Conservation (phyloP, 2,113 vertebrate genomes). For the Mobula hypostoma region DNA sequence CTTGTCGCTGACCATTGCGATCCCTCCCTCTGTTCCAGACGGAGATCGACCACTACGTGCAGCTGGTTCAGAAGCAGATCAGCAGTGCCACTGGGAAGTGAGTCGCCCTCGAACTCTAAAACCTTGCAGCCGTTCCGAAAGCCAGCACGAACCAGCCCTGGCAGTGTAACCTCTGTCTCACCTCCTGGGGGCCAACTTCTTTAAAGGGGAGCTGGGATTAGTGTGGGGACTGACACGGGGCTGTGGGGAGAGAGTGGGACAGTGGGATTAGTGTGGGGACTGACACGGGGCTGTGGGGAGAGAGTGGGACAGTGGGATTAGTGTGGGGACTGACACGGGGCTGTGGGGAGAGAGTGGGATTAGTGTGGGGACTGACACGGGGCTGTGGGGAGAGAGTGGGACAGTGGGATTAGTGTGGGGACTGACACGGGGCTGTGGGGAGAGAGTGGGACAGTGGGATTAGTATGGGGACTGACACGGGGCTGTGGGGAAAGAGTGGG, state of each 20-base stretch:
- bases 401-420: too few species aligned
- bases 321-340: too few species aligned
- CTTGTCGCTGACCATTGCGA: too few species aligned
- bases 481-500: too few species aligned
- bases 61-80: constrained; percentile 65
- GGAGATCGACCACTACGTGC: constrained; percentile 81
- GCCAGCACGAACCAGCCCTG: neutral
- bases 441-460: too few species aligned
- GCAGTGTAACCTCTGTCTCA: neutral
- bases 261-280: neutral
- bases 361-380: neutral
- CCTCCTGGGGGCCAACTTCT: neutral
- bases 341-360: neutral
- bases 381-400: neutral
- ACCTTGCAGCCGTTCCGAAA: neutral
- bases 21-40: constrained; percentile 53
- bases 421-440: too few species aligned
- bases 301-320: too few species aligned
- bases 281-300: neutral
- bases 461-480: too few species aligned
- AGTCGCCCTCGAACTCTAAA: constrained; percentile 47
- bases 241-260: neutral
- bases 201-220: too few species aligned
- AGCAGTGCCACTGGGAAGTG: constrained; percentile 73
- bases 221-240: neutral